These are phyloP conservation scores for Acrocera orbiculus DNA, from an alignment of 2,888 invertebrate species.

Conservation along the genomic window DNA sequence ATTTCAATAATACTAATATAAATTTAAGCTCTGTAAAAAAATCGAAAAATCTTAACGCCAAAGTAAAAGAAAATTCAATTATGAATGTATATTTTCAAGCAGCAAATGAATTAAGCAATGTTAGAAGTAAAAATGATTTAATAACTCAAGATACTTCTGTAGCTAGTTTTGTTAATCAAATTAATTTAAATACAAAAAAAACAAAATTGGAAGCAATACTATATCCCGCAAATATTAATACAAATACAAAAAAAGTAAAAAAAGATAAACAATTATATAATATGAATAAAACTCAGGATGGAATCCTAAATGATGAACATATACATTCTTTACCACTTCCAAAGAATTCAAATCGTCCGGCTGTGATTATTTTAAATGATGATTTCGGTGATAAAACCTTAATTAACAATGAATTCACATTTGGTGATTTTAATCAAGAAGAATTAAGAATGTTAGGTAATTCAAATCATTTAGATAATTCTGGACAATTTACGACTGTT, in stretches of 20 bases:
- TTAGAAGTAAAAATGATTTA: too few relatives aligned
- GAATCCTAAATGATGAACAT: too few relatives aligned
- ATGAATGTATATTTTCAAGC: too few relatives aligned
- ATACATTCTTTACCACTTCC: too few relatives aligned
- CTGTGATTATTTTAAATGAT: slow-evolving; percentile 56
- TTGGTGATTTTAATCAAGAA: slow-evolving; percentile 34
- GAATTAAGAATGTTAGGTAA: slow-evolving; percentile 22
- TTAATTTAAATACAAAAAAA: too few relatives aligned
- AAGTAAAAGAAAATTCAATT: background rate
- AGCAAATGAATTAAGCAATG: too few relatives aligned
- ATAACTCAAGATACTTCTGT: too few relatives aligned
- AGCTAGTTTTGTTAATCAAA: too few relatives aligned
- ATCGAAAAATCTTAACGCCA: background rate
- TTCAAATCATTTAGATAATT: slow-evolving; percentile 7
- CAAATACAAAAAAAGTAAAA: too few relatives aligned
- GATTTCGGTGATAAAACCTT: slow-evolving; percentile 24
- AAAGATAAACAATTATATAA: slow-evolving; percentile 5
- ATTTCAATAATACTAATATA: slow-evolving; percentile 5
- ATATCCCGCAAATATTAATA: too few relatives aligned
- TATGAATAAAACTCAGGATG: too few relatives aligned
- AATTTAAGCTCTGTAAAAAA: background rate
- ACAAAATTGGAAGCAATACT: too few relatives aligned
- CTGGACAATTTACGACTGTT: slow-evolving; percentile 3
- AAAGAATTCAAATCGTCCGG: slow-evolving; percentile 35
- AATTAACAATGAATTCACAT: slow-evolving; percentile 53